phyloP scores from a whole-genome alignment of 2,113 vertebrate genomes.

The Lepus europaeus region DNA sequence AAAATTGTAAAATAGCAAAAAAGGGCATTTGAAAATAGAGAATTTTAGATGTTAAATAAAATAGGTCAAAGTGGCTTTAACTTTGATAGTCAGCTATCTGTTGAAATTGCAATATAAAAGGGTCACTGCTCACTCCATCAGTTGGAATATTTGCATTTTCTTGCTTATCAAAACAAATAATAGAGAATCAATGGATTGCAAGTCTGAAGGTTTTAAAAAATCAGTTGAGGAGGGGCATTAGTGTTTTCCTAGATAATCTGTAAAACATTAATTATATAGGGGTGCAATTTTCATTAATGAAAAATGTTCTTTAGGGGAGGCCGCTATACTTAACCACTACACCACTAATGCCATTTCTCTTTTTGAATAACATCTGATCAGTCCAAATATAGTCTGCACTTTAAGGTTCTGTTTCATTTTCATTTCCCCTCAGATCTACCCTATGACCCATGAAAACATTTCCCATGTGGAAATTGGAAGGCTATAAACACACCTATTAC shows the following conservation, averaged over 20 bases:
- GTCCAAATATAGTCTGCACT: neutral
- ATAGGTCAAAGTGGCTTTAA: conserved; percentile 87
- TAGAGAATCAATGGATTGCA: neutral
- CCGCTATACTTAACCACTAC: too few species aligned
- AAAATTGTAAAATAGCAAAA: too few species aligned
- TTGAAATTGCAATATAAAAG: conserved; percentile 86
- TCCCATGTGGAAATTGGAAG: neutral
- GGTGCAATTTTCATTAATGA: neutral
- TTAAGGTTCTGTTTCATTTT: neutral
- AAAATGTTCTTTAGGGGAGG: neutral
- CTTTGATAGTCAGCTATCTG: conserved; percentile 77
- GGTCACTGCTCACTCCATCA: conserved; percentile 70
- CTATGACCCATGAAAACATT: neutral
- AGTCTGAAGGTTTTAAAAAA: neutral
- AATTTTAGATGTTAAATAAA: conserved; percentile 83
- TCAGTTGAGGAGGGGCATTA: neutral
- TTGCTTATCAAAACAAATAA: neutral
- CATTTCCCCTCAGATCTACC: neutral
- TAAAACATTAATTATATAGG: neutral
- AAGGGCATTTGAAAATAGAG: conserved; percentile 83
- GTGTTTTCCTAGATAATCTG: neutral
- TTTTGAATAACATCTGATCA: neutral
- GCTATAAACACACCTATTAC: neutral
- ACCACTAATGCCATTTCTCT: neutral
- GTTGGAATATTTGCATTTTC: conserved; percentile 57